phyloP scores from a whole-genome alignment of 2,113 vertebrate genomes.

The Protobothrops flavoviridis region DNA sequence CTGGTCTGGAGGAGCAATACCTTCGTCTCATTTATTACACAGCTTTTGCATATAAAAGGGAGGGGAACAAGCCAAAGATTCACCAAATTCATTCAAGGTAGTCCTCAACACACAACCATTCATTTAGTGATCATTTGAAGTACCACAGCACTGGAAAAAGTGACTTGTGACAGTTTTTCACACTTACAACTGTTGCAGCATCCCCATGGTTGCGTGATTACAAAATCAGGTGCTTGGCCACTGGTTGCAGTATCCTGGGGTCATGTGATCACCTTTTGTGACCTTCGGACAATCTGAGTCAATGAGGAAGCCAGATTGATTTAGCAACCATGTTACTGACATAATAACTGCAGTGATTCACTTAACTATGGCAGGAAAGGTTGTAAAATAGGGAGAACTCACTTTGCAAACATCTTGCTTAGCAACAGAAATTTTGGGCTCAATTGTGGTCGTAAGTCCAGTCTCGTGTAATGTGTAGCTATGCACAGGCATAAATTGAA shows the following conservation, averaged over 20 bases:
- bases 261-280: neutral
- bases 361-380: neutral
- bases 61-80: neutral
- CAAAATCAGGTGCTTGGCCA: neutral
- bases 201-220: neutral
- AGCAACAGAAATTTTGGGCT: neutral
- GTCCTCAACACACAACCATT: neutral
- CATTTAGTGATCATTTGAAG: neutral
- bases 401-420: neutral
- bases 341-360: neutral
- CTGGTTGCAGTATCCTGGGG: neutral
- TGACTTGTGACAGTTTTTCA: neutral
- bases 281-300: neutral
- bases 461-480: neutral
- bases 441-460: too few species aligned
- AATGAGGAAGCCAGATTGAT: neutral
- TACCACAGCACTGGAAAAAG: neutral
- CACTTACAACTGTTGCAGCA: neutral
- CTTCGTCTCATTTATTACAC: neutral
- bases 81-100: neutral
- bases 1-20: neutral
- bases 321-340: neutral
- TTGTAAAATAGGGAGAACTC: neutral
- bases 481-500: neutral
- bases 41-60: neutral